Evolutionary conservation across 2,113 vertebrate species (phyloP).

Genomic region (Prionailurus viverrinus): DNA sequence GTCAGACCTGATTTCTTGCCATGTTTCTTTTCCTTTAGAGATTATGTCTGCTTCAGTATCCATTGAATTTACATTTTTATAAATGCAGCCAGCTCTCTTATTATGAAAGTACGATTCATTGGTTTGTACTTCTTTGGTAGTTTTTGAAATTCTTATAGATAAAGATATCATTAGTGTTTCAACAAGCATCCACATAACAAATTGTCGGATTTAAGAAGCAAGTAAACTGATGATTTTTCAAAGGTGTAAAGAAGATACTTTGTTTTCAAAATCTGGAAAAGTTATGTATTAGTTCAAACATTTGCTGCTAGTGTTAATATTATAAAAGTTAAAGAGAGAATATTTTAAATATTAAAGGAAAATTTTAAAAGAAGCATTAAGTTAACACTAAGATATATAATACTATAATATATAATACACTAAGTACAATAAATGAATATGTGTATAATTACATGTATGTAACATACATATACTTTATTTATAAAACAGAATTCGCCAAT

Average conservation of each 20-base stretch:
- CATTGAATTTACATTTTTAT: slow-evolving; percentile 60
- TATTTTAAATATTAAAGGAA: slow-evolving; percentile 46
- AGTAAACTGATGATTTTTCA: slow-evolving; percentile 20
- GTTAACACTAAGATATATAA: background rate
- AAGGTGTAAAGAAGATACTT: background rate
- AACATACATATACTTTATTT: slow-evolving; percentile 5
- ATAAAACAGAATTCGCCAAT: background rate
- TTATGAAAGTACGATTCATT: slow-evolving; percentile 37
- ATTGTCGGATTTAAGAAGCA: slow-evolving; percentile 50
- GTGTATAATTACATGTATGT: background rate
- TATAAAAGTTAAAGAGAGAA: background rate
- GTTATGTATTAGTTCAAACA: slow-evolving; percentile 34
- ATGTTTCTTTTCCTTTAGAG: slow-evolving; percentile 29
- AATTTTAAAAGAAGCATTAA: background rate
- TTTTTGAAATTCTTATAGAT: slow-evolving; percentile 52
- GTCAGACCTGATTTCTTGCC: slow-evolving; percentile 44
- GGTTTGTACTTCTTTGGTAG: background rate
- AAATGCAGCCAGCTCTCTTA: slow-evolving; percentile 47
- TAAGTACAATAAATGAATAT: background rate
- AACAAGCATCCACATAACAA: background rate
- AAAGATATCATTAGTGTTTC: background rate
- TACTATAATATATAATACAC: background rate
- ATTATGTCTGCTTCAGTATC: slow-evolving; percentile 39
- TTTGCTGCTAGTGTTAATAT: slow-evolving; percentile 37
- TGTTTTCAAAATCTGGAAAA: background rate